Evolutionary conservation across 2,797 vertebrate genomes (phyloP).

Genomic region (Sebastes variabilis): DNA sequence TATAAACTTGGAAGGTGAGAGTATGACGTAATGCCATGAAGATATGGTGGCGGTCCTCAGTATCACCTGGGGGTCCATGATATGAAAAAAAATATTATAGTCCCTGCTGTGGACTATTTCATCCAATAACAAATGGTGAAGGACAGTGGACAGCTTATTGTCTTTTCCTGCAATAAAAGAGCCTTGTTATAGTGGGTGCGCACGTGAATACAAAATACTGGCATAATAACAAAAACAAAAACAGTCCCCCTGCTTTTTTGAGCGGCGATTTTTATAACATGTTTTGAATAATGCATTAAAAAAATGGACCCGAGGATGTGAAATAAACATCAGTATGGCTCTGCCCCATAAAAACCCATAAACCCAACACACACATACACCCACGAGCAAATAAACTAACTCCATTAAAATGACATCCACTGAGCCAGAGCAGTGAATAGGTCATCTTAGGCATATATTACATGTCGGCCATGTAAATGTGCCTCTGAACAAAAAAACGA

Average conservation of each 20-base stretch:
- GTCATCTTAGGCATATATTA: conserved; percentile 36
- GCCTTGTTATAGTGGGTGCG: conserved; percentile 5
- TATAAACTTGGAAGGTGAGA: background rate
- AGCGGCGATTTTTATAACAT: conserved; percentile 44
- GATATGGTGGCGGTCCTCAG: background rate
- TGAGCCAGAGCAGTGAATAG: conserved; percentile 16
- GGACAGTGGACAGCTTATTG: conserved; percentile 36
- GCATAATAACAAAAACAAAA: conserved; percentile 46
- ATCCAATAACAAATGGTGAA: conserved; percentile 24
- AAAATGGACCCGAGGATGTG: conserved; percentile 42
- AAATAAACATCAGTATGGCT: conserved; percentile 59
- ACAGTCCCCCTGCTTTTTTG: conserved; percentile 28
- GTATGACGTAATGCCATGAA: background rate
- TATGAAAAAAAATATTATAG: conserved; percentile 16
- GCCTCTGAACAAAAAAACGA: conserved; percentile 4
- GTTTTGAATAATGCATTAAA: conserved; percentile 72
- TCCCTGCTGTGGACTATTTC: conserved; percentile 13
- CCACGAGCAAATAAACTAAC: conserved; percentile 19
- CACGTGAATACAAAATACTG: conserved; percentile 35
- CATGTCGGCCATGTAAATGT: conserved; percentile 15
- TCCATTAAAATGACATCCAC: conserved; percentile 34
- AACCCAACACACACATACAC: conserved; percentile 18
- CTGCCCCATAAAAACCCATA: conserved; percentile 18
- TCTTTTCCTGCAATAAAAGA: conserved; percentile 30
- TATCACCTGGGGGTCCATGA: background rate